Evolutionary conservation across 2,797 vertebrate genomes (phyloP).

Genomic region (Paratrypauchen microcephalus): DNA sequence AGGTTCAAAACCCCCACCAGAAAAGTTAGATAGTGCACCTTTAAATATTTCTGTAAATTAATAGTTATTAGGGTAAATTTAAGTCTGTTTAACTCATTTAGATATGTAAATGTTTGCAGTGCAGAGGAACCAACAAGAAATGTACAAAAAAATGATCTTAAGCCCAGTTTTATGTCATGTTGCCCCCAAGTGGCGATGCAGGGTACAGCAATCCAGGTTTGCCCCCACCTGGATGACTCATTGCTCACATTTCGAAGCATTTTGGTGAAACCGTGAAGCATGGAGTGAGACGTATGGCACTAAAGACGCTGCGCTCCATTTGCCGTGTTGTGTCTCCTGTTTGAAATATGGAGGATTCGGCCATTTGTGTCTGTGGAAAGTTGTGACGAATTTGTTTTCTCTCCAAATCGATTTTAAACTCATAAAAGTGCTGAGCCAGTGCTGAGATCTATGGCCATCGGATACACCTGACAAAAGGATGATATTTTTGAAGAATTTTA

Average conservation of each 20-base stretch:
- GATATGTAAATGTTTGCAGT: background rate
- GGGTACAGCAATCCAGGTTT: slow-evolving; percentile 7
- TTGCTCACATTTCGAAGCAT: slow-evolving; percentile 15
- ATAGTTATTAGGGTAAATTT: background rate
- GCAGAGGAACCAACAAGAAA: background rate
- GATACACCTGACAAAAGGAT: slow-evolving; percentile 42
- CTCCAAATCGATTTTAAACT: slow-evolving; percentile 21
- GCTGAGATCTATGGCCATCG: slow-evolving; percentile 48
- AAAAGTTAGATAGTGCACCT: background rate
- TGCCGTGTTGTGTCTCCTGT: background rate
- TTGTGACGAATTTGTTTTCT: slow-evolving; percentile 19
- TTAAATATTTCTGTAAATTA: background rate
- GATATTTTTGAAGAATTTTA: slow-evolving; percentile 7
- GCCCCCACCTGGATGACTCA: slow-evolving; percentile 5
- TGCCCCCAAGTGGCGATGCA: slow-evolving; percentile 56
- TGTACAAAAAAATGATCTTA: background rate
- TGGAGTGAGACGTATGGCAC: slow-evolving; percentile 7
- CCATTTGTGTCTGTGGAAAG: slow-evolving; percentile 3
- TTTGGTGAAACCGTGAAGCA: slow-evolving; percentile 1
- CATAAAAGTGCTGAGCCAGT: slow-evolving; percentile 11
- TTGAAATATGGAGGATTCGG: slow-evolving; percentile 8
- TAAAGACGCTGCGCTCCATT: background rate
- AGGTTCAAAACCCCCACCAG: background rate
- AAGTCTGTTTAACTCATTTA: background rate
- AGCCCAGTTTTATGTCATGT: slow-evolving; percentile 42